A percentile compares a stretch with the other conserved stretches of the same genome.
phyloP scores from a whole-genome alignment of 1,140 invertebrate genomes.

The Dendroctonus valens region DNA sequence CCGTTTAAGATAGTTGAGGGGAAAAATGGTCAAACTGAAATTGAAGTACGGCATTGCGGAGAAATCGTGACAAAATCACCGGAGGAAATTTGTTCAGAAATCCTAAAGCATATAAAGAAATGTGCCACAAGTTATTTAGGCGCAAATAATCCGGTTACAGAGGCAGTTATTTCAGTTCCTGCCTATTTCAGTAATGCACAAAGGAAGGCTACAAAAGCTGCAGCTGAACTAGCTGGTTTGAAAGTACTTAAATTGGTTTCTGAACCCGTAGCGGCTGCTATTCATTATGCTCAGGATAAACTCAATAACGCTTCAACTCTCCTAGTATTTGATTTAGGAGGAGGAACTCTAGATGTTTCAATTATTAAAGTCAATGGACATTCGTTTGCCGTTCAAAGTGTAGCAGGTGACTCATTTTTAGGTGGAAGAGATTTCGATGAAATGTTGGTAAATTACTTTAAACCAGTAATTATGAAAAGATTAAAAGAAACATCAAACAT shows the following conservation, averaged over 20 bases:
- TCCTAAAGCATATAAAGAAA: conserved; percentile 10
- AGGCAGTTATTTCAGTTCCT: conserved; percentile 23
- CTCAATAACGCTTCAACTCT: conserved; percentile 51
- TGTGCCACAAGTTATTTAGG: conserved; percentile 3
- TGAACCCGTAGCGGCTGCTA: conserved; percentile 56
- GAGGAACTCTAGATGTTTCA: conserved; percentile 78
- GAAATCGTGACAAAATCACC: conserved; percentile 9
- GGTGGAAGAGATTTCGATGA: conserved; percentile 73
- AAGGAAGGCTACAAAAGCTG: conserved; percentile 16
- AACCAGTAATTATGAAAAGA: not conserved
- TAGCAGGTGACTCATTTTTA: conserved; percentile 64
- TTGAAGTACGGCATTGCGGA: not conserved
- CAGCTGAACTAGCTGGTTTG: conserved; percentile 54
- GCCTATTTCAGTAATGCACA: conserved; percentile 26
- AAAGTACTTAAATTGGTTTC: conserved; percentile 60
- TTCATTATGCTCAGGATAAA: conserved; percentile 56
- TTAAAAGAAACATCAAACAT: not conserved
- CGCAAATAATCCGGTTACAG: not conserved
- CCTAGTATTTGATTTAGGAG: conserved; percentile 61
- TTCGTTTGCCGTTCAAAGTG: conserved; percentile 66
- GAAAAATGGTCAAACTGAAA: conserved; percentile 13
- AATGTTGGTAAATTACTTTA: conserved; percentile 46
- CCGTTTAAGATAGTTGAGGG: conserved; percentile 13
- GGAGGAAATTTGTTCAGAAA: conserved; percentile 16
- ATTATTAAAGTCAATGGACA: conserved; percentile 73